Percentiles rank a stretch among this genome's conserved stretches.
These are phyloP conservation scores for Empis stercorea DNA, from an alignment of 2,888 invertebrate genomes.

Conservation along the genomic window DNA sequence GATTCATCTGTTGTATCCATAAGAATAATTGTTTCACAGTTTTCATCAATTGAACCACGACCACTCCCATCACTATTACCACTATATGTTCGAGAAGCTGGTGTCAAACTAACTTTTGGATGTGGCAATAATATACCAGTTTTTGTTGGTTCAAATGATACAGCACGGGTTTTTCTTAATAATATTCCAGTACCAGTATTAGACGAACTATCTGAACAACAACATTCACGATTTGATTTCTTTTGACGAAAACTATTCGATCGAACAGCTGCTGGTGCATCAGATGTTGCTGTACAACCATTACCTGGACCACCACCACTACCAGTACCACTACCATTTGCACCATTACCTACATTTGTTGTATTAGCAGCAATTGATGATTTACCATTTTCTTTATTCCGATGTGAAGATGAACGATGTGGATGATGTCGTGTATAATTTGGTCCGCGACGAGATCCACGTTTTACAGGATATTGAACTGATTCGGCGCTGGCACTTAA, in stretches of 20 bases:
- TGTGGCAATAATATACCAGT: constrained; percentile 2
- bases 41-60: constrained; percentile 4
- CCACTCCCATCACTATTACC: constrained; percentile 1
- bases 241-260: constrained; percentile 14
- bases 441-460: constrained; percentile 43
- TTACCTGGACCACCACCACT: constrained; percentile 7
- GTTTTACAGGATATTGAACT: constrained; percentile 44
- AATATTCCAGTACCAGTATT: neutral
- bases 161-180: constrained; percentile 13
- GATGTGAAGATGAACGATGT: constrained; percentile 41
- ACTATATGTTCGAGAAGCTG: constrained; percentile 7
- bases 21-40: constrained; percentile 7
- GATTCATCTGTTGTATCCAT: constrained; percentile 6
- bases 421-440: constrained; percentile 37
- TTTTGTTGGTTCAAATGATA: constrained; percentile 15
- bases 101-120: constrained; percentile 7
- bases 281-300: neutral
- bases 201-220: neutral
- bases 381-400: constrained; percentile 41
- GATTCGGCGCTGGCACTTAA: constrained; percentile 51
- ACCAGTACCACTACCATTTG: constrained; percentile 12
- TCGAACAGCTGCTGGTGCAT: constrained; percentile 1
- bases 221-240: constrained; percentile 8
- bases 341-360: neutral
- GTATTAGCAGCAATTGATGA: constrained; percentile 8